phyloP scores from a whole-genome alignment of 2,888 invertebrate species.

The Marasmarcha lunaedactyla region DNA sequence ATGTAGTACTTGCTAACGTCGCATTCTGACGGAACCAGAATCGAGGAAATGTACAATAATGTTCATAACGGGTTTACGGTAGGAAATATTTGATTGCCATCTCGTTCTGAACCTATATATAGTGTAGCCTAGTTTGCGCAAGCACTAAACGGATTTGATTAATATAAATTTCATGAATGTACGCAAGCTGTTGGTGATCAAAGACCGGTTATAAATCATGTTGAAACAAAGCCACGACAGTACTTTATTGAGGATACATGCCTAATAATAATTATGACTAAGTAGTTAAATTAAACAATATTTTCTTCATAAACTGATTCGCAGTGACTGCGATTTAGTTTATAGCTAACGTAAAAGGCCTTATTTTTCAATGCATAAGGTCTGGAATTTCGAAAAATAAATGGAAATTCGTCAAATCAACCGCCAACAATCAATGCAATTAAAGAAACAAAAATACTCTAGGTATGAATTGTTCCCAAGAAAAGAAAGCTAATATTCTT shows the following conservation, averaged over 20 bases:
- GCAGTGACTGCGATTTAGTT: too few relatives aligned
- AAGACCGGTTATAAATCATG: conserved; percentile 31
- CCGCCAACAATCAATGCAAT: too few relatives aligned
- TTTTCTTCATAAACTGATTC: too few relatives aligned
- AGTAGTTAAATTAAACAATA: not conserved
- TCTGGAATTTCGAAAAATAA: too few relatives aligned
- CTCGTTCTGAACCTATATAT: conserved; percentile 53
- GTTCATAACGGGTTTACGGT: conserved; percentile 43
- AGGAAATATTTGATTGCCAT: conserved; percentile 62
- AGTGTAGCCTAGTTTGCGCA: conserved; percentile 49
- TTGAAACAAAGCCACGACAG: conserved; percentile 19
- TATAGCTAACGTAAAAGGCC: too few relatives aligned
- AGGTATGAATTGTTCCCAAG: too few relatives aligned
- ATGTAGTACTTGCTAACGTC: conserved; percentile 35
- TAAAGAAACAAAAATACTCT: too few relatives aligned
- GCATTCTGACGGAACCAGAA: conserved; percentile 31
- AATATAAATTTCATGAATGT: conserved; percentile 50
- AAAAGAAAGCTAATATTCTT: too few relatives aligned
- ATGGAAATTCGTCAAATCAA: too few relatives aligned
- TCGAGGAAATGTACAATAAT: conserved; percentile 41
- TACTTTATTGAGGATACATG: conserved; percentile 21
- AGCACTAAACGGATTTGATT: conserved; percentile 63
- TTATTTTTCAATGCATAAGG: too few relatives aligned
- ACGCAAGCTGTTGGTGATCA: conserved; percentile 21
- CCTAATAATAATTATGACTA: conserved; percentile 7